Percentiles rank a stretch among this genome's conserved stretches.
Evolutionary conservation across 1,140 invertebrate genomes (phyloP).

Genomic region (Phortica variegata): DNA sequence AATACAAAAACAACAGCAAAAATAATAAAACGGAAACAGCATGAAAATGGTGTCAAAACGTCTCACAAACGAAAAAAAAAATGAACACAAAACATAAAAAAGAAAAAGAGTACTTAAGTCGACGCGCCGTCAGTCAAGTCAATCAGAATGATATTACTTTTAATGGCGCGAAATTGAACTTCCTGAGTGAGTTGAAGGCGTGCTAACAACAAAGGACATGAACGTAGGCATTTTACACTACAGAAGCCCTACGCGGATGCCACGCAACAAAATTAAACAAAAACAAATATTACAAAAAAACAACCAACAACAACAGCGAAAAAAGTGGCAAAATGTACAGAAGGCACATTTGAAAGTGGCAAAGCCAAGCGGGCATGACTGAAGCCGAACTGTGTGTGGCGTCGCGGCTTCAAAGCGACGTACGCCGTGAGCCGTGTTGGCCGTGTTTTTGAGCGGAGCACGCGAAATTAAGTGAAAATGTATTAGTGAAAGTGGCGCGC

Average conservation of each 20-base stretch:
- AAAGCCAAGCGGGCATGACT: no score
- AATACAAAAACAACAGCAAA: slow-evolving; percentile 23
- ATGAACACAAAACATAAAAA: no score
- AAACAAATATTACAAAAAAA: slow-evolving; percentile 25
- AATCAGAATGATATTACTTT: slow-evolving; percentile 54
- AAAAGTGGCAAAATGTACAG: slow-evolving; percentile 3
- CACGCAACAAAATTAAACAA: slow-evolving; percentile 19
- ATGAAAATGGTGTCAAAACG: slow-evolving; percentile 46
- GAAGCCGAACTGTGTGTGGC: slow-evolving; percentile 1
- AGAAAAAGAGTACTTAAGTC: slow-evolving; percentile 48
- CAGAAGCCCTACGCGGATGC: slow-evolving; percentile 33
- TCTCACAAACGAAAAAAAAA: no score
- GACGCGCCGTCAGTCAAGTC: slow-evolving; percentile 37
- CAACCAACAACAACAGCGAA: not conserved
- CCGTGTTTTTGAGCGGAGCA: no score
- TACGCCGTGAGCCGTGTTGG: slow-evolving; percentile 26
- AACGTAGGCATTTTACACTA: slow-evolving; percentile 4
- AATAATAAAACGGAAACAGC: no score
- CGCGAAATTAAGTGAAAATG: no score
- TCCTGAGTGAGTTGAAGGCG: no score
- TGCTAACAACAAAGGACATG: no score
- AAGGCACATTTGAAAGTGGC: no score
- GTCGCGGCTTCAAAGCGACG: slow-evolving; percentile 25
- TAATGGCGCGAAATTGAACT: slow-evolving; percentile 46
- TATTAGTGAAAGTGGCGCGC: no score